Percentiles rank a stretch among this genome's conserved stretches.
phyloP scores from a whole-genome alignment of 2,888 invertebrate genomes.

The Hydraecia micacea region DNA sequence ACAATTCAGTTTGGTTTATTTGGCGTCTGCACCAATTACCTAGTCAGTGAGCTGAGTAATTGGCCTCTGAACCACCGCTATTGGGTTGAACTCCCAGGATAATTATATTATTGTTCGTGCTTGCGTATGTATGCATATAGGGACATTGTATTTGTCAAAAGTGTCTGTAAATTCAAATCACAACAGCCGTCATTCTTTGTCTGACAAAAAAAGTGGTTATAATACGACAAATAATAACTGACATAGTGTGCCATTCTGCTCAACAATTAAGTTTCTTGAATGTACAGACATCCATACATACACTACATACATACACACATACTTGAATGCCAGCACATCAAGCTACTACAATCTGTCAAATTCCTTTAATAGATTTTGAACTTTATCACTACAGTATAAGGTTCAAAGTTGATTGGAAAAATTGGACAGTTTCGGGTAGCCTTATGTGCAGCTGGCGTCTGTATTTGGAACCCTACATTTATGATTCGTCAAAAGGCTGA shows the following conservation, averaged over 20 bases:
- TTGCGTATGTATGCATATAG: background rate
- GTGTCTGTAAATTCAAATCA: background rate
- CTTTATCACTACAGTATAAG: too few species aligned
- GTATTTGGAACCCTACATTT: background rate
- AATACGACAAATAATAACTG: background rate
- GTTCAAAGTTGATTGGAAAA: too few species aligned
- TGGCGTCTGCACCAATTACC: conserved; percentile 1
- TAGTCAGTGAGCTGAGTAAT: conserved; percentile 18
- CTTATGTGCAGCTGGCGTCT: too few species aligned
- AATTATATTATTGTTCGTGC: background rate
- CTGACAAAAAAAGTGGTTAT: background rate
- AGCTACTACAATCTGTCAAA: too few species aligned
- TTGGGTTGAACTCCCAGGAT: background rate
- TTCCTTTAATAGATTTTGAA: too few species aligned
- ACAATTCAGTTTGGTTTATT: conserved; percentile 1
- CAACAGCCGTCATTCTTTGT: background rate
- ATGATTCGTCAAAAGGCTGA: background rate
- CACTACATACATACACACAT: too few species aligned
- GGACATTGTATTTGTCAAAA: background rate
- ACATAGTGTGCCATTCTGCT: background rate
- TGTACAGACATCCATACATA: too few species aligned
- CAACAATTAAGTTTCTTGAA: background rate
- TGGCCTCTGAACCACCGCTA: background rate
- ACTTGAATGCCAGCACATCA: too few species aligned
- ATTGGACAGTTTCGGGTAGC: too few species aligned